Base-by-base conservation (phyloP, 1,140 invertebrate species). In the Colletes gigas region DNA sequence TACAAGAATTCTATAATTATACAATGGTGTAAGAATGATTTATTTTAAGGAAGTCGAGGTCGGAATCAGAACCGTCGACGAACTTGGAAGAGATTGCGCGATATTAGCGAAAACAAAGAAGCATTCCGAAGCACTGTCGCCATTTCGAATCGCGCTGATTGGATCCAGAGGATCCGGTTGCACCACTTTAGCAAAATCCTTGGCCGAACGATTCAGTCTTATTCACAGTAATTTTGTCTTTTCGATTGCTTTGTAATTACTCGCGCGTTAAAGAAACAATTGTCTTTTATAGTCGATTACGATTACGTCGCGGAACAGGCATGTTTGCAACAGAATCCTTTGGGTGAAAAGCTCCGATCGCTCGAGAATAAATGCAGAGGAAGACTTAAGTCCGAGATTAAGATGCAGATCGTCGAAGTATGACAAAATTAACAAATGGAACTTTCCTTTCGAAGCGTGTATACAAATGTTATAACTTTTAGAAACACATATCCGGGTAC, bases 211-310 rank as follows among this genome's bases (percentile, higher is more conserved):
- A 70, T 92, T 91, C 69, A 88, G 89, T 74, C 57, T 93, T 15
- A 85, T 90, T 47, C 86, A 92, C 68, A 87, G 91, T 93, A 83
- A 82, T 70, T 72, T 62, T 63, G 41, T 57, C 30, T 19, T 74
- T 19, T 30, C 39, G 19, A 39, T 4, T 14, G 19, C 47, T 44
- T 21, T 47, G 7, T 76, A 69, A 30, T 57, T 15, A 52, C 30
- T 30, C 30, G 2, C 30, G 30, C 30, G 2, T 30, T 30, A 8
- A 10, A 60, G 30, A 12, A 54, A 2, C 52, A 54, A 41, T 66
- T 52, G 4, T 80, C 68, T 70, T 15, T 85, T 87, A 50, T 72
- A 95, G 94, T 96, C 63, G 90, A 95, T 85, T 95, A 95, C 81
- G 89, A 94, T 52, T 89, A 94, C 54, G 78, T 95, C 4, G 88